These are phyloP conservation scores for Trachelus troglodyta DNA, from an alignment of 2,888 invertebrate genomes.

Conservation along the genomic window DNA sequence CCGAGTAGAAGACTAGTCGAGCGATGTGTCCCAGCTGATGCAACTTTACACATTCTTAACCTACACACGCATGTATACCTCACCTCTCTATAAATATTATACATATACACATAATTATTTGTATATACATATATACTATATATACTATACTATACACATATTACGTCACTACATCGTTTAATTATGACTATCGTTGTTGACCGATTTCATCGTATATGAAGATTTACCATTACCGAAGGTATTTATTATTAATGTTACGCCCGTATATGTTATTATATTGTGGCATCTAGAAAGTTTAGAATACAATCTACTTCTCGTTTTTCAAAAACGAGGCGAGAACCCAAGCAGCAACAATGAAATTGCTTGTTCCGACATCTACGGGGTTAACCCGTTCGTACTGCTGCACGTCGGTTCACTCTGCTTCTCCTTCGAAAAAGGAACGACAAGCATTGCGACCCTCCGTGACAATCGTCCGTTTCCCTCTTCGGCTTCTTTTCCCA, in stretches of 20 bases:
- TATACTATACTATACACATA: background rate
- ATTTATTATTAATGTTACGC: constrained; percentile 13
- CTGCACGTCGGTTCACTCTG: background rate
- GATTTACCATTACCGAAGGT: constrained; percentile 11
- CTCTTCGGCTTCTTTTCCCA: background rate
- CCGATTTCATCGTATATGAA: constrained; percentile 12
- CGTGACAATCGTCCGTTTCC: background rate
- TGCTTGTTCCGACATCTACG: background rate
- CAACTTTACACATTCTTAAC: background rate
- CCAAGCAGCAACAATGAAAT: background rate
- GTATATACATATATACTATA: constrained; percentile 5
- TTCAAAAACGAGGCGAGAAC: constrained; percentile 6
- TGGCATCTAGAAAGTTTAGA: constrained; percentile 19
- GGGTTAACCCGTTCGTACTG: background rate
- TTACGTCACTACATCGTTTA: constrained; percentile 3
- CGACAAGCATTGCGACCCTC: background rate
- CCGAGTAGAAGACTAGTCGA: background rate
- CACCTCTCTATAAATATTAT: constrained; percentile 5
- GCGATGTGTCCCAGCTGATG: background rate
- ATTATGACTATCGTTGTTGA: constrained; percentile 14
- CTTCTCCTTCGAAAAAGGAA: background rate
- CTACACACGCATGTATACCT: constrained; percentile 2
- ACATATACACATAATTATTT: constrained; percentile 5
- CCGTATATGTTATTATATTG: constrained; percentile 16
- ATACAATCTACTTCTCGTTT: constrained; percentile 7